Conservation (phyloP, 2,113 vertebrate species). For the Bettongia penicillata region DNA sequence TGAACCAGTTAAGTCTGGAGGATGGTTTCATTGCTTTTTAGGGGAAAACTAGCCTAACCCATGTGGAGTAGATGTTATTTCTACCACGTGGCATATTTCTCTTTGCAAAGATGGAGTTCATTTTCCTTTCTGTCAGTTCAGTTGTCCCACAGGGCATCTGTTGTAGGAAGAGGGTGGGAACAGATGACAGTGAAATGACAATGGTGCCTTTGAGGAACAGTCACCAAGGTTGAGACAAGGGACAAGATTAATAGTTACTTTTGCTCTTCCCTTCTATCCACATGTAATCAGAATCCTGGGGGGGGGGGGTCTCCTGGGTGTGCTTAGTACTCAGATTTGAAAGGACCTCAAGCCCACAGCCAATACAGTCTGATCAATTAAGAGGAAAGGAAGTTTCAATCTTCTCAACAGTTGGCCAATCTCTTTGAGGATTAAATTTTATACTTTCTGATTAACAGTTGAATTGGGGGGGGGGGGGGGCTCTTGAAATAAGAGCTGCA, state of each 20-base stretch:
- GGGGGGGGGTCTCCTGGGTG: background rate
- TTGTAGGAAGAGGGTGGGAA: background rate
- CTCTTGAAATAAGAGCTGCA: background rate
- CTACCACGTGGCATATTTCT: background rate
- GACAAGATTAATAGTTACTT: too few relatives aligned
- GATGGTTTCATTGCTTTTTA: background rate
- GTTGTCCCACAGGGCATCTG: background rate
- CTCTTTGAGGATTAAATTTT: conserved; percentile 45
- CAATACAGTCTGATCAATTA: background rate
- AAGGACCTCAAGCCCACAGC: background rate
- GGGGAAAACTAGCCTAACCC: background rate
- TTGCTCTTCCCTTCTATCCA: background rate
- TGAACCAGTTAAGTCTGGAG: background rate
- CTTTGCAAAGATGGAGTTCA: background rate
- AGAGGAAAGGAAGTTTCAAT: conserved; percentile 34
- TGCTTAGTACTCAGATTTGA: background rate
- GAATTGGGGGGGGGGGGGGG: conserved; percentile 20
- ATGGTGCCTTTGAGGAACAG: background rate
- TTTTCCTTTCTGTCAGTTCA: background rate
- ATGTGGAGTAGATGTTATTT: background rate
- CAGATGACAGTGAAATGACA: conserved; percentile 21
- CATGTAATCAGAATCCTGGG: background rate
- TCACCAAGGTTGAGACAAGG: background rate
- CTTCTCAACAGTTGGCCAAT: conserved; percentile 10
- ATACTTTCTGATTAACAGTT: conserved; percentile 35